Percentiles rank a stretch among this genome's conserved stretches.
Conservation (phyloP, 2,888 invertebrate species). For the Drosophila dives region DNA sequence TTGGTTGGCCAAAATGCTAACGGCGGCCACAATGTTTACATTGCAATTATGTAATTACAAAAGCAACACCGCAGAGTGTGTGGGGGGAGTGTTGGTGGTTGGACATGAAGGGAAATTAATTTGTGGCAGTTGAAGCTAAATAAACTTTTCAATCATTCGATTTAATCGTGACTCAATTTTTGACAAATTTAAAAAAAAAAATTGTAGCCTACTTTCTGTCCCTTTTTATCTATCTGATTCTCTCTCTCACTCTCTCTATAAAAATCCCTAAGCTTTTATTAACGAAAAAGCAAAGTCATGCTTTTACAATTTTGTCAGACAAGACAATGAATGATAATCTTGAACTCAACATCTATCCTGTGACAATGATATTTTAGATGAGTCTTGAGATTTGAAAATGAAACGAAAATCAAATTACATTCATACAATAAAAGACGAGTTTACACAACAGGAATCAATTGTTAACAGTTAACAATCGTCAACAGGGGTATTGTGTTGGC, state of each 20-base stretch:
- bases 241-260: neutral
- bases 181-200: neutral
- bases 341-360: neutral
- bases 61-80: neutral
- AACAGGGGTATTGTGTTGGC: slow-evolving; percentile 23
- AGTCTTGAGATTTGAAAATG: neutral
- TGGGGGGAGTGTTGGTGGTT: neutral
- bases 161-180: neutral
- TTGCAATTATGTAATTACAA: slow-evolving; percentile 34
- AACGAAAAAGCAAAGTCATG: neutral
- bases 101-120: neutral
- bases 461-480: neutral
- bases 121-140: neutral
- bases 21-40: slow-evolving; percentile 14
- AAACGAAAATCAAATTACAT: slow-evolving; percentile 31
- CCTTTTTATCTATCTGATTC: neutral
- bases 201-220: neutral
- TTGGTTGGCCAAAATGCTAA: slow-evolving; percentile 41
- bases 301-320: neutral
- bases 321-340: neutral
- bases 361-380: neutral
- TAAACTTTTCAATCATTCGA: neutral
- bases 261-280: neutral
- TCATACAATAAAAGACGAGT: neutral
- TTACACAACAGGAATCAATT: slow-evolving; percentile 19